Evolutionary conservation across 23 tunicate genomes (phyloP).

Genomic region (Phallusia fumigata): DNA sequence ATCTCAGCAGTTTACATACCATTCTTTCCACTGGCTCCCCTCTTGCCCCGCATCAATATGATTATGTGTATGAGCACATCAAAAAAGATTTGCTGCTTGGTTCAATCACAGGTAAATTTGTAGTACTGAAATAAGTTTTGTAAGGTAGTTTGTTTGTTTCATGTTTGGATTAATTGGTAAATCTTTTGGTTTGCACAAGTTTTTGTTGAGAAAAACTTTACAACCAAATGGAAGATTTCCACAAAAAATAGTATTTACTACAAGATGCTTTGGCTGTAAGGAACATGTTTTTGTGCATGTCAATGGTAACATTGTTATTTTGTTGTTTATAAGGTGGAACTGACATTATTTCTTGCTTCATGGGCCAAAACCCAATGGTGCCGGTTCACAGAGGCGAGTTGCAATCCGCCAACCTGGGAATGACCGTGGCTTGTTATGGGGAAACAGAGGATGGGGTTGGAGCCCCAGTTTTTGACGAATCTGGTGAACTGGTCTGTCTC

Average conservation of each 20-base stretch:
- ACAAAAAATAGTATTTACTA: too few relatives aligned
- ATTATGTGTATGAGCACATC: slow-evolving; percentile 62
- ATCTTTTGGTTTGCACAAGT: too few relatives aligned
- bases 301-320: not conserved
- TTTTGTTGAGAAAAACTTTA: too few relatives aligned
- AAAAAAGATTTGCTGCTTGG: slow-evolving; percentile 64
- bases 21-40: slow-evolving; percentile 96
- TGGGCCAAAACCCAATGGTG: slow-evolving; percentile 59
- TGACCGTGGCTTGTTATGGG: slow-evolving; percentile 62
- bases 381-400: slow-evolving; percentile 79
- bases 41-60: slow-evolving; percentile 82
- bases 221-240: too few relatives aligned
- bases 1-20: slow-evolving; percentile 49
- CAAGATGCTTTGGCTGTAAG: too few relatives aligned
- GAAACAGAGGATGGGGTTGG: slow-evolving; percentile 56
- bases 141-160: too few relatives aligned
- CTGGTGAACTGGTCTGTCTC: slow-evolving; percentile 84
- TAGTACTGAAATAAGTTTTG: too few relatives aligned
- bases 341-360: slow-evolving; percentile 84
- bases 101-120: slow-evolving; percentile 66
- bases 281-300: too few relatives aligned
- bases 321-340: slow-evolving; percentile 66
- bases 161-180: too few relatives aligned
- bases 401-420: slow-evolving; percentile 73
- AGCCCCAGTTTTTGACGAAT: slow-evolving; percentile 40